Percentiles rank a stretch among this genome's conserved stretches.
These are phyloP conservation scores for Oceanodroma tethys DNA, from an alignment of 2,113 vertebrate species.

Conservation along the genomic window DNA sequence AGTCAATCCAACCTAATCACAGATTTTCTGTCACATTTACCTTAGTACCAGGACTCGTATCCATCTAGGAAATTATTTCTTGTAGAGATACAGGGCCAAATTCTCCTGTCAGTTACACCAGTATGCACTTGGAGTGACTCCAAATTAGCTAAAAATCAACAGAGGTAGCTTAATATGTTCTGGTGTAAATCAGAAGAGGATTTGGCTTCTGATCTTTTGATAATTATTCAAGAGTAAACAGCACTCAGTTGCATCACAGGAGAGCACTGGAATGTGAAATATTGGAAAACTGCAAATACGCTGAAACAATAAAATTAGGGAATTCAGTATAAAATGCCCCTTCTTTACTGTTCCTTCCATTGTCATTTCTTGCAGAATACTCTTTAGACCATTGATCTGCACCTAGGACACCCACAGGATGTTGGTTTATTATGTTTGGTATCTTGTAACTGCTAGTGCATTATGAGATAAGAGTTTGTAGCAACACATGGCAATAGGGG, in stretches of 20 bases:
- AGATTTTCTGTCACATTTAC: slow-evolving; percentile 67
- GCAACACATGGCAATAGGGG: slow-evolving; percentile 64
- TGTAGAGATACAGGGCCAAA: slow-evolving; percentile 37
- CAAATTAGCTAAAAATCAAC: slow-evolving; percentile 54
- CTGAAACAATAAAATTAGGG: background rate
- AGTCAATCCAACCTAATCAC: slow-evolving; percentile 62
- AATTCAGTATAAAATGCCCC: background rate
- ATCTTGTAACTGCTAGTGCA: slow-evolving; percentile 42
- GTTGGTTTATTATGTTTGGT: slow-evolving; percentile 35
- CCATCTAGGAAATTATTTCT: slow-evolving; percentile 65
- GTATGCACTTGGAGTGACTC: slow-evolving; percentile 26
- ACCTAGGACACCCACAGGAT: background rate
- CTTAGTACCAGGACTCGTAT: slow-evolving; percentile 50
- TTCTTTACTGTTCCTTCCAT: background rate
- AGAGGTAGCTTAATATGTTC: slow-evolving; percentile 28
- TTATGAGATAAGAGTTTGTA: slow-evolving; percentile 53
- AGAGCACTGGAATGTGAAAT: slow-evolving; percentile 51
- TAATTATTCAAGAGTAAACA: slow-evolving; percentile 68
- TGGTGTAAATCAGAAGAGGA: slow-evolving; percentile 55
- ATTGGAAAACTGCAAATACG: background rate
- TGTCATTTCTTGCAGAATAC: background rate
- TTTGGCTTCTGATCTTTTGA: slow-evolving; percentile 53
- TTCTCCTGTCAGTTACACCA: slow-evolving; percentile 36
- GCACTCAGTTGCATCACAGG: slow-evolving; percentile 8
- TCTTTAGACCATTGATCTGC: background rate